A percentile compares a stretch with the other conserved stretches of the same genome.
Conservation (phyloP, 2,888 invertebrate species). For the Nomada hirtipes region DNA sequence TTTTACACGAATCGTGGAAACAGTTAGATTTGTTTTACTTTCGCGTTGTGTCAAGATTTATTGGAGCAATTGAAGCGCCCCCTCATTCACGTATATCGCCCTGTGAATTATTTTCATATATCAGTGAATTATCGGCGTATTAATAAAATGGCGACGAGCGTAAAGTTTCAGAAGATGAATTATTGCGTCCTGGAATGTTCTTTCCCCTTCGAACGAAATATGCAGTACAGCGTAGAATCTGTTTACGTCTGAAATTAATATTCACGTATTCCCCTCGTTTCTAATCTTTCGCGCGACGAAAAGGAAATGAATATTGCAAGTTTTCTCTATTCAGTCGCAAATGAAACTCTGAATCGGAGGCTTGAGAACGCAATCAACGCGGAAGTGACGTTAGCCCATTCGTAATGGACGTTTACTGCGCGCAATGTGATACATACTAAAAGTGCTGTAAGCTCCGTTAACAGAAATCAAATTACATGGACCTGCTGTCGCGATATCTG, state of each 20-base stretch:
- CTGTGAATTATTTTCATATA: too few relatives aligned
- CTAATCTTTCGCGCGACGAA: not conserved
- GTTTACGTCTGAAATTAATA: not conserved
- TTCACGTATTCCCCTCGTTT: not conserved
- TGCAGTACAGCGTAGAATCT: not conserved
- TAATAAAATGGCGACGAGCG: too few relatives aligned
- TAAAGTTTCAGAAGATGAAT: too few relatives aligned
- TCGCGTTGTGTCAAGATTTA: too few relatives aligned
- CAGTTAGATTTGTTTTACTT: not conserved
- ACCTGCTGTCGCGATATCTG: not conserved
- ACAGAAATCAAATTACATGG: constrained; percentile 12
- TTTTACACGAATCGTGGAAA: not conserved
- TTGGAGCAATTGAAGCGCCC: too few relatives aligned
- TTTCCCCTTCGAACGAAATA: not conserved
- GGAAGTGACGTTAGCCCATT: not conserved
- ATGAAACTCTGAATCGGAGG: not conserved
- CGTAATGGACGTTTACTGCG: not conserved
- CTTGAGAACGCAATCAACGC: constrained; percentile 7
- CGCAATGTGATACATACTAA: not conserved
- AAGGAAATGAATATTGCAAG: not conserved
- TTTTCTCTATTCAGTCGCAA: not conserved
- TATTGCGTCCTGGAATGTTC: too few relatives aligned
- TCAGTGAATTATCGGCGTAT: too few relatives aligned
- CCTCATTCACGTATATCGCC: too few relatives aligned
- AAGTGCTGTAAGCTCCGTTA: constrained; percentile 1